Conservation (phyloP, 2,113 vertebrate genomes). For the Sylvilagus bachmani region DNA sequence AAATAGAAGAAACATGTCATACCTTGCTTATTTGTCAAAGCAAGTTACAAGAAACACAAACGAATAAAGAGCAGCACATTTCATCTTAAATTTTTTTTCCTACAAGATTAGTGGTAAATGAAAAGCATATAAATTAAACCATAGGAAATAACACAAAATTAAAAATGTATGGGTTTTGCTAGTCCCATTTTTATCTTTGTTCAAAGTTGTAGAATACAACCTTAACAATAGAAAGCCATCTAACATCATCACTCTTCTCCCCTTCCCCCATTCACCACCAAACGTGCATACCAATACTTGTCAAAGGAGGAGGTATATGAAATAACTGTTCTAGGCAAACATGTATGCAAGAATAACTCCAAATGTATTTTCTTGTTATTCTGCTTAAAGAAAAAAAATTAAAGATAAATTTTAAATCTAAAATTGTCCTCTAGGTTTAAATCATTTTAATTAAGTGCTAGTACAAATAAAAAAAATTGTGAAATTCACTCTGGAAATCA, state of each 20-base stretch:
- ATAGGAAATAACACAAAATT: not conserved
- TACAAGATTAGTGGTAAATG: not conserved
- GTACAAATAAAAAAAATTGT: not conserved
- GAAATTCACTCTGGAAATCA: not conserved
- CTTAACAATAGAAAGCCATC: not conserved
- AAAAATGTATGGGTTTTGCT: not conserved
- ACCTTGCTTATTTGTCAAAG: not conserved
- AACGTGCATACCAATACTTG: not conserved
- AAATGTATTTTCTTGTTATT: not conserved
- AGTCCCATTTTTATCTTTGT: not conserved
- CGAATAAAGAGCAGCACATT: not conserved
- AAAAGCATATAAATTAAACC: not conserved
- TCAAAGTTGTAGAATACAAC: not conserved
- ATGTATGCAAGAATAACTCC: not conserved
- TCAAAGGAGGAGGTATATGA: not conserved
- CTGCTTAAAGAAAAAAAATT: not conserved
- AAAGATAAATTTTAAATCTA: not conserved
- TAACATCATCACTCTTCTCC: rapidly evolving
- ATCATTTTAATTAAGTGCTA: not conserved
- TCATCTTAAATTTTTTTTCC: not conserved
- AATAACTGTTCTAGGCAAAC: not conserved
- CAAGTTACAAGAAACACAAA: not conserved
- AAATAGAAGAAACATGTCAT: not conserved
- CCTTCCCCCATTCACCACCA: too few relatives aligned
- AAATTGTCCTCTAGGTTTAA: not conserved